Evolutionary conservation across 30 jellyfish, hydroid and myxozoan species (phyloP).

Genomic region (Sanderia malayensis): DNA sequence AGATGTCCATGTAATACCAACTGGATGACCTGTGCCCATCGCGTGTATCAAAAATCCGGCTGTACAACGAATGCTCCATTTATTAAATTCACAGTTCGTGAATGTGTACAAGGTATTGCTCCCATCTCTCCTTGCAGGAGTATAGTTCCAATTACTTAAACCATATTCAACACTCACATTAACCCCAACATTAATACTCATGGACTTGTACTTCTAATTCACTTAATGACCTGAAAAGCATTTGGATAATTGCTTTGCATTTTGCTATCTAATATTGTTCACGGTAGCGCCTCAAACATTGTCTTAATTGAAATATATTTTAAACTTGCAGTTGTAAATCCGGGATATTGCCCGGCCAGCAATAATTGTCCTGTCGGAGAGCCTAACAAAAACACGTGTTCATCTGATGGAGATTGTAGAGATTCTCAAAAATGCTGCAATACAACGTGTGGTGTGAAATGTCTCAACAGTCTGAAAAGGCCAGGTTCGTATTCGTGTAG

Average conservation of each 20-base stretch:
- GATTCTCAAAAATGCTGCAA: conserved; percentile 53
- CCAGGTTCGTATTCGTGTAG: conserved; percentile 32
- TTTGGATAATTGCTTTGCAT: background rate
- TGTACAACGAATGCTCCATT: conserved; percentile 48
- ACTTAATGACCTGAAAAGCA: too few species aligned
- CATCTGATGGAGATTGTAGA: conserved; percentile 44
- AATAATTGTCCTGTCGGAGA: conserved; percentile 10
- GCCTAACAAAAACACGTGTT: background rate
- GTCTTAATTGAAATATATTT: too few species aligned
- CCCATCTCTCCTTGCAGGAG: too few species aligned
- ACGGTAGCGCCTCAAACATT: too few species aligned
- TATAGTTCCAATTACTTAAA: too few species aligned
- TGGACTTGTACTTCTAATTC: background rate
- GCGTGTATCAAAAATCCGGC: conserved; percentile 54
- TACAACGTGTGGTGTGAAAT: conserved; percentile 58
- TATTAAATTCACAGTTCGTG: conserved; percentile 78
- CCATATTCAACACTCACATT: too few species aligned
- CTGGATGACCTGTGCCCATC: conserved; percentile 93
- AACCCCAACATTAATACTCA: too few species aligned
- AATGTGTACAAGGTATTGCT: conserved; percentile 82
- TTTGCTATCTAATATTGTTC: too few species aligned
- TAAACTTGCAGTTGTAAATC: conserved; percentile 56
- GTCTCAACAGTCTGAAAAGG: conserved; percentile 7
- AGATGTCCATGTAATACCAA: conserved; percentile 70
- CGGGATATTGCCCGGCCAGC: conserved; percentile 56